Percentiles rank a stretch among this genome's conserved stretches.
Conservation (phyloP, 2,113 vertebrate species). For the Menura novaehollandiae region DNA sequence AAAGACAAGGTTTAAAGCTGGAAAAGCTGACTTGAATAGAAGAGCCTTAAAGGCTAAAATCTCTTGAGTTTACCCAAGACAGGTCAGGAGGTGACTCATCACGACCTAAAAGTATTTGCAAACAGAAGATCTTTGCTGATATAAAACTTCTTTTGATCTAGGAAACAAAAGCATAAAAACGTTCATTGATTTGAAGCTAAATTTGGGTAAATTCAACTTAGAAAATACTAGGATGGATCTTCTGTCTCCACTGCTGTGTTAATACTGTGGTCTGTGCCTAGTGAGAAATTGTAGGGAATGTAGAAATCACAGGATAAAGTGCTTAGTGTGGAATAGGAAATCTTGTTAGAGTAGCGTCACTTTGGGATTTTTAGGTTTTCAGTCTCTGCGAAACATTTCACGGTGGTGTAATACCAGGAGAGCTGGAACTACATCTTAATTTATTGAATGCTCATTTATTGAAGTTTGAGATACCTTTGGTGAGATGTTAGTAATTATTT, state of each 20-base stretch:
- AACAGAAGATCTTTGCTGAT: background rate
- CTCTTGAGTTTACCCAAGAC: background rate
- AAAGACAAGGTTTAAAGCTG: background rate
- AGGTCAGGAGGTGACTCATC: background rate
- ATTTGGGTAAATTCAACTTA: background rate
- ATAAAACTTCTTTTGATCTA: background rate
- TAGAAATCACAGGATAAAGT: background rate
- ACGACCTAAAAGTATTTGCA: background rate
- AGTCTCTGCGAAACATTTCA: background rate
- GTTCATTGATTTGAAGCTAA: background rate
- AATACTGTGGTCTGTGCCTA: background rate
- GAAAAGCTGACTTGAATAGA: background rate
- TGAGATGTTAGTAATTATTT: background rate
- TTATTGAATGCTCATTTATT: background rate
- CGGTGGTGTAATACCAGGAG: background rate
- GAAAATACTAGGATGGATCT: background rate
- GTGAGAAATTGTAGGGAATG: background rate
- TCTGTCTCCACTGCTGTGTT: background rate
- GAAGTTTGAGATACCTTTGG: background rate
- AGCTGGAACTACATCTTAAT: background rate
- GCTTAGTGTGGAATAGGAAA: background rate
- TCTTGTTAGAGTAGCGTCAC: background rate
- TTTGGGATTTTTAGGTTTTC: background rate
- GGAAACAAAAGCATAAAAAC: background rate
- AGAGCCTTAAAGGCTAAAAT: background rate